phyloP scores from a whole-genome alignment of 2,888 invertebrate genomes.

The Sinhomidia bicolor region DNA sequence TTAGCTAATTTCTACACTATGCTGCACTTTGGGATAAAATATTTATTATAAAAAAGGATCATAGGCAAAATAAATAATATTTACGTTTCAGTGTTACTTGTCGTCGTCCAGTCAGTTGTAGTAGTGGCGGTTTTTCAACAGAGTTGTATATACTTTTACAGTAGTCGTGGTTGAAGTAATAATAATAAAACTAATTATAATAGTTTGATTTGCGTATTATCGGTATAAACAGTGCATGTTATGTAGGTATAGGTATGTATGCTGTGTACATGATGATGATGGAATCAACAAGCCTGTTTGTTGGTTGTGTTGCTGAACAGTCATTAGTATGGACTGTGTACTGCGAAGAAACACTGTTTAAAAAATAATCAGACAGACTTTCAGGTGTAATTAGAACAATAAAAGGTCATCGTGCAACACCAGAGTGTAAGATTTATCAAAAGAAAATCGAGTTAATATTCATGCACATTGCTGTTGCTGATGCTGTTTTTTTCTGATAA shows the following conservation, averaged over 20 bases:
- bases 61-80: background rate
- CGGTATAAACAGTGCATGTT: background rate
- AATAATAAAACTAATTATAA: slow-evolving; percentile 29
- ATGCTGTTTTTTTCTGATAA: background rate
- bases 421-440: slow-evolving; percentile 64
- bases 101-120: background rate
- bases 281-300: background rate
- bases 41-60: background rate
- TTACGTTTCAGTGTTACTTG: background rate
- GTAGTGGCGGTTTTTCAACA: background rate
- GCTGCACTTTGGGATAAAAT: background rate
- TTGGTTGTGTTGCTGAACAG: background rate
- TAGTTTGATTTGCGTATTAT: slow-evolving; percentile 50
- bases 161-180: background rate
- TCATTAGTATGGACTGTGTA: background rate
- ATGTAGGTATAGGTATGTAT: too few species aligned
- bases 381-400: slow-evolving; percentile 70
- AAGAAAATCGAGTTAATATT: slow-evolving; percentile 40
- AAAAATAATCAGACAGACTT: slow-evolving; percentile 36
- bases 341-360: slow-evolving; percentile 19
- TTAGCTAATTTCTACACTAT: slow-evolving; percentile 66
- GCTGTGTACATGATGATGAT: background rate
- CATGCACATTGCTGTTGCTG: background rate
- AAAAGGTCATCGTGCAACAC: slow-evolving; percentile 67
- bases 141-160: background rate